phyloP scores from a whole-genome alignment of 2,113 vertebrate genomes.

The Catagonus wagneri region DNA sequence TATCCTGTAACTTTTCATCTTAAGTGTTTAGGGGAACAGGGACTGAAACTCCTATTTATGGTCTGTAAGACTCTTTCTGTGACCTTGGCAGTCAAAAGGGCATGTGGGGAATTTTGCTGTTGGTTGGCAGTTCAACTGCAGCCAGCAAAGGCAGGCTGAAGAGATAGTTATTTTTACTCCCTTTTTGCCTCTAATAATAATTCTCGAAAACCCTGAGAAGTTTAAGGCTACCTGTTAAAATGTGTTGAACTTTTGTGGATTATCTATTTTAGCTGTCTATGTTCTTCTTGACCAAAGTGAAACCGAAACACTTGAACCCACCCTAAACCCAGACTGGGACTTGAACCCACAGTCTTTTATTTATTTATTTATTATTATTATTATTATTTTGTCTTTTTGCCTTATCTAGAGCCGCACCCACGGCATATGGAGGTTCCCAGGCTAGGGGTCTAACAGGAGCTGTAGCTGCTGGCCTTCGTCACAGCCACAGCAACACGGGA shows the following conservation, averaged over 20 bases:
- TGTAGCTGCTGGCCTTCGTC: no score
- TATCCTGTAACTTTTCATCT: not conserved
- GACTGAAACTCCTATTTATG: not conserved
- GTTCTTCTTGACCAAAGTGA: not conserved
- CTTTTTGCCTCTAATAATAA: not conserved
- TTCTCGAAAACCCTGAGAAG: not conserved
- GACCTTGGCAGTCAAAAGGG: not conserved
- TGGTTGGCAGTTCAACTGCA: not conserved
- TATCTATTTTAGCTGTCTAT: slow-evolving; percentile 35
- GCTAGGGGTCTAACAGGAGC: no score
- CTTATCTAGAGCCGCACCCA: no score
- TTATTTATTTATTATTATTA: no score
- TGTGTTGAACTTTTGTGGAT: slow-evolving; percentile 12
- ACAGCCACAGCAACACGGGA: no score
- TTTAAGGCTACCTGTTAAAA: slow-evolving; percentile 15
- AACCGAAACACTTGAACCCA: no score
- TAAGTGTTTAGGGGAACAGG: not conserved
- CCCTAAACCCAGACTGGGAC: no score
- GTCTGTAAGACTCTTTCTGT: not conserved
- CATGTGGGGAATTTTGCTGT: not conserved
- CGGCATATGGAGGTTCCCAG: no score
- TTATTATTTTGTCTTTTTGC: no score
- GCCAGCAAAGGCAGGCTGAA: not conserved
- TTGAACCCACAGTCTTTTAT: no score
- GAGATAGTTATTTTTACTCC: not conserved